These are phyloP conservation scores for Listronotus oregonensis DNA, from an alignment of 1,140 invertebrate species.

Conservation along the genomic window DNA sequence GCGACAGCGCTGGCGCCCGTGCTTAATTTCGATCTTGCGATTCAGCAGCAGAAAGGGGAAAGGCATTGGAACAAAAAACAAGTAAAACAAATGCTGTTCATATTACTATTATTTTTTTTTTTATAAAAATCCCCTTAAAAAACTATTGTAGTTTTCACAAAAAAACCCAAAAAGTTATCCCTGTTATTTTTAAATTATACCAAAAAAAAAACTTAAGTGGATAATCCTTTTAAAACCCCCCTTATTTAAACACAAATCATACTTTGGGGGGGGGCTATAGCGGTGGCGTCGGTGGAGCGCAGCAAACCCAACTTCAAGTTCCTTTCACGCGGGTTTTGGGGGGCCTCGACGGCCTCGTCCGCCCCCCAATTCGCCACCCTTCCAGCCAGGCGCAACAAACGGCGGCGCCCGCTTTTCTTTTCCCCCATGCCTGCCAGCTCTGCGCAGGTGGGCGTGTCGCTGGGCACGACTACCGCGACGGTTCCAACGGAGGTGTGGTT, in stretches of 20 bases:
- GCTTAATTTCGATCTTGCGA: conserved; percentile 52
- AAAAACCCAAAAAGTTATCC: too few relatives aligned
- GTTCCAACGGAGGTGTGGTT: conserved; percentile 20
- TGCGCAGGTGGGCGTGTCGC: conserved; percentile 21
- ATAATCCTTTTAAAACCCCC: background rate
- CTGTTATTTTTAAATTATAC: background rate
- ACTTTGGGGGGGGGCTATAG: conserved; percentile 18
- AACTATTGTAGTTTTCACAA: too few relatives aligned
- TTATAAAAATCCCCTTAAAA: too few relatives aligned
- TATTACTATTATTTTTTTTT: too few relatives aligned
- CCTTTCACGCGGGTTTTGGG: conserved; percentile 46
- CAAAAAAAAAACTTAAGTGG: background rate
- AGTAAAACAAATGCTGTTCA: too few relatives aligned
- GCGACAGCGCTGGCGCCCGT: conserved; percentile 46
- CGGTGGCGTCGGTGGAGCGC: conserved; percentile 10
- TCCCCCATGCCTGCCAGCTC: conserved; percentile 42
- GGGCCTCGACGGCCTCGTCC: conserved; percentile 10
- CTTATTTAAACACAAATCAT: too few relatives aligned
- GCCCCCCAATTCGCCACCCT: conserved; percentile 36
- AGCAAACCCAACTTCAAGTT: conserved; percentile 43
- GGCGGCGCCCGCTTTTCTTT: conserved; percentile 48
- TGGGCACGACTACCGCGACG: conserved; percentile 8
- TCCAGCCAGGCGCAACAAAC: conserved; percentile 27
- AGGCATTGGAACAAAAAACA: too few relatives aligned
- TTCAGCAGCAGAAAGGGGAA: conserved; percentile 48